Base-by-base conservation (phyloP, 2,888 invertebrate genomes). In the Pristionchus japonicus region DNA sequence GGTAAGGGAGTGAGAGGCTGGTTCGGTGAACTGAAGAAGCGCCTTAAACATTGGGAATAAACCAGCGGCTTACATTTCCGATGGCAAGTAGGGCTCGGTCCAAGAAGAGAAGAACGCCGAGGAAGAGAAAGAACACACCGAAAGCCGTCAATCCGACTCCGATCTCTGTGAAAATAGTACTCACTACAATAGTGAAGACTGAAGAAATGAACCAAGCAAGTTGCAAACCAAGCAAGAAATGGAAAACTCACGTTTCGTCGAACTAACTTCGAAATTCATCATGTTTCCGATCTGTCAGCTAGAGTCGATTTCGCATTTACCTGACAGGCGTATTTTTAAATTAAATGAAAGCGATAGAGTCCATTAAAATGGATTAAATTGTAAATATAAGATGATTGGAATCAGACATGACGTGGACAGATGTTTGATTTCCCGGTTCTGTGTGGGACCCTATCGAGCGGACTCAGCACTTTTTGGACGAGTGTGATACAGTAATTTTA, bases 41-140 rank as follows among this genome's bases (percentile, higher is more conserved):
- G n/a, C n/a, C n/a, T n/a, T n/a, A n/a, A n/a, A n/a, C n/a, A n/a
- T 31, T 3, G 2, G 11, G 1, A 13, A 37, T 80, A 27, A 43
- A 20, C 13, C n/a, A 13, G 61, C 80, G 49, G 88, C 97, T 97
- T 96, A 99, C 99, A 96, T 99, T 99, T 95, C 99, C 99, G 95
- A 99, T 97, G n/a, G 99, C 99, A 88, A 99, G 95, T 88, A 99
- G 96, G 87, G 99, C 99, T 95, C 98, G 98, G 95, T 99, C 99
- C 95, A 99, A 98, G 88, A 99, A 95, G 89, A 99, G 95, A 82
- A 99, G 94, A 64, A 98, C 96, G 89, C 99, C 99, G 13, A 99
- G 96, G 93, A 99, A 97, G 13, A 99, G 96, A 95, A 99, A 99
- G 89, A 97, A 96, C 92, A 98, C 96, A 15, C 99, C 99, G 95